These are phyloP conservation scores for Papio anubis DNA, from an alignment of 2,113 vertebrate genomes.

Conservation along the genomic window DNA sequence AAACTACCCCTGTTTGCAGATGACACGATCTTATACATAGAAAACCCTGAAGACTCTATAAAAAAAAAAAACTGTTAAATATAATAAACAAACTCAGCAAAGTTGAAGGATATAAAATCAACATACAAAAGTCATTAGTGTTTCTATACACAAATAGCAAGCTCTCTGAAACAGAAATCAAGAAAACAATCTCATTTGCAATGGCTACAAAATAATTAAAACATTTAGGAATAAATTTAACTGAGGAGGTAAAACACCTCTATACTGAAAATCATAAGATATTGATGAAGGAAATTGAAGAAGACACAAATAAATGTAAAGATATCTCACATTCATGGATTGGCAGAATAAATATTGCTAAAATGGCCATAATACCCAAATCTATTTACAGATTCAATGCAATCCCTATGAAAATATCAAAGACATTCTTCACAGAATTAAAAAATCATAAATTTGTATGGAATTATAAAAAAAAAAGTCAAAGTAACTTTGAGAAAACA, in stretches of 20 bases:
- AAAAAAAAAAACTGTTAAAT: background rate
- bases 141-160: background rate
- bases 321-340: background rate
- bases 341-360: background rate
- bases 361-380: background rate
- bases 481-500: background rate
- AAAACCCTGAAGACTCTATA: background rate
- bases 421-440: background rate
- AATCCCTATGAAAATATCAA: background rate
- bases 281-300: background rate
- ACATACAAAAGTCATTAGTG: background rate
- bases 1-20: background rate
- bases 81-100: background rate
- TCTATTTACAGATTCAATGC: background rate
- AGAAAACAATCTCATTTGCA: background rate
- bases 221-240: background rate
- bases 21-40: background rate
- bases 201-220: background rate
- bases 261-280: background rate
- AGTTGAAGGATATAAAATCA: background rate
- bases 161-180: background rate
- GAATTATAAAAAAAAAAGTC: background rate
- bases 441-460: background rate
- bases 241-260: background rate
- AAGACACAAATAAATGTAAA: background rate